Base-by-base conservation (phyloP, 2,888 invertebrate species). In the Tridacna gigas region DNA sequence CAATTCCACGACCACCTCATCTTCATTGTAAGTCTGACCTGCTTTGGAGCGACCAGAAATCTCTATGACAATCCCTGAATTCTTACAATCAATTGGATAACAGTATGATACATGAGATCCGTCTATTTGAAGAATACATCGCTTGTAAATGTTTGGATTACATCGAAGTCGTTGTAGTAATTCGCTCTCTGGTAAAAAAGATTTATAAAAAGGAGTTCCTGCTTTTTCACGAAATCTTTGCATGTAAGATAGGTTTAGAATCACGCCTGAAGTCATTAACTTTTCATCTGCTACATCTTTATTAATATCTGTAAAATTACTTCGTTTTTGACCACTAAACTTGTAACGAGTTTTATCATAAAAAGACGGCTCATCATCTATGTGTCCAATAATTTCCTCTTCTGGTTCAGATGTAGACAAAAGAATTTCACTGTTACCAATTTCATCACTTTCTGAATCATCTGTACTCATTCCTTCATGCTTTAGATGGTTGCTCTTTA, bases 1-100 rank as follows among this genome's bases (percentile, higher is more conserved):
- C 18, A 91, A 71, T 80, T 89, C 84, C 3, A 91, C 90, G 5
- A 89, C 82, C 20, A 90, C 91, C 77, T 86, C 86, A 71, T 91
- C 91, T 45, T 87, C 89, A 69, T 80, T 86, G 69, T 86, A 91
- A 13, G 84, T 75, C 69, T 89, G 89, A 22, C 89, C 89, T 73
- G 89, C 88, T 83, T 89, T 89, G 18, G 86, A 82, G 13, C 90
- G 75, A 15, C 90, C 90, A 22, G 82, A 83, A 47, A 90, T 89
- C 77, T 89, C 87, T 26, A 90, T 89, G n/a, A 74, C 28, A 37
- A 25, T 48, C 13, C 83, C 67, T 13, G 51, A 28, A 9, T 82
- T 84, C 7, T 71, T 84, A 18, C 76, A 11, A 7, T 86, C 82
- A 28, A 86, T 22, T 13, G 83, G 83, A 60, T 67, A 78, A 61